These are phyloP conservation scores for Phortica okadai DNA, from an alignment of 2,888 invertebrate species.

Conservation along the genomic window DNA sequence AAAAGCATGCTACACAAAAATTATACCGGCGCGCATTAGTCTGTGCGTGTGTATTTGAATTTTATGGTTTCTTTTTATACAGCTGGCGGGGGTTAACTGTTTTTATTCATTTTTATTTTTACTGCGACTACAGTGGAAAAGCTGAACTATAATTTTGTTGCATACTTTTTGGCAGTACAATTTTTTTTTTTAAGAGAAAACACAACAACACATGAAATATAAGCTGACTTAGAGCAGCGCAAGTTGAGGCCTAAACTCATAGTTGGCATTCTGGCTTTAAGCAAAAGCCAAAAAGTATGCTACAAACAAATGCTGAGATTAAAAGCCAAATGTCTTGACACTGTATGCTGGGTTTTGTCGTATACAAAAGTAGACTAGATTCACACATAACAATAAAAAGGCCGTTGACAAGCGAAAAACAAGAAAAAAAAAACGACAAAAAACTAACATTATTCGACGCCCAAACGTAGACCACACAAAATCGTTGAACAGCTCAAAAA, in stretches of 20 bases:
- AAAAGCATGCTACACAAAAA: constrained; percentile 27
- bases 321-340: constrained; percentile 17
- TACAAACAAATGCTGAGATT: constrained; percentile 6
- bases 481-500: constrained; percentile 57
- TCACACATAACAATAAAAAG: constrained; percentile 24
- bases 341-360: background rate
- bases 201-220: background rate
- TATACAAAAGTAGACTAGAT: background rate
- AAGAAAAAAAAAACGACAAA: background rate
- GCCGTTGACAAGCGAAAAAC: background rate
- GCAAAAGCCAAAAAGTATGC: background rate
- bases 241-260: background rate
- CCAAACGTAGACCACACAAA: constrained; percentile 38
- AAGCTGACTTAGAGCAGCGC: background rate
- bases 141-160: background rate
- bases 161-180: background rate
- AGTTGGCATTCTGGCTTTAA: background rate
- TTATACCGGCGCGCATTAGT: constrained; percentile 15
- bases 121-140: background rate
- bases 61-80: background rate
- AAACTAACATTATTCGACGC: background rate
- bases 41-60: constrained; percentile 8
- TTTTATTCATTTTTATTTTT: background rate
- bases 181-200: background rate
- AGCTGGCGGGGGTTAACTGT: background rate